Evolutionary conservation across 2,113 vertebrate genomes (phyloP), one percentile per base, ranked within the genome.

Genomic region (Gnathonemus longibarbis): DNA sequence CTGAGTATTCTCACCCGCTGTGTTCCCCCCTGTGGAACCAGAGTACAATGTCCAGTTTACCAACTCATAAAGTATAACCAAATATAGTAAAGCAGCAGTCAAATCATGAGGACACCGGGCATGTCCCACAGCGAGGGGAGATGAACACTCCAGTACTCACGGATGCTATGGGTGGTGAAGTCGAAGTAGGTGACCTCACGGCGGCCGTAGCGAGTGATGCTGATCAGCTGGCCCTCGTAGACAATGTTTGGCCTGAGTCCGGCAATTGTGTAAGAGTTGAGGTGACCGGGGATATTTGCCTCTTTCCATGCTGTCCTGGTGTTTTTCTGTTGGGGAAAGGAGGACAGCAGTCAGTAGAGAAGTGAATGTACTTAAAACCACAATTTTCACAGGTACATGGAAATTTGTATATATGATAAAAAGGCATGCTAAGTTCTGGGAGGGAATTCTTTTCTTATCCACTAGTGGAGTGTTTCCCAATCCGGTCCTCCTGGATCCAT

Each of bases 221-320:
- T 99, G 94, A 99, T 96, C 90, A 99, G 97, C 93, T 99, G 98
- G 3, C 98, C 98, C 93, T 99, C 98, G 1, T 99, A 99, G 0
- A 98, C 94, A 88, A 99, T 93, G 74, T 97, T 97, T 0, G 98
- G 97, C 87, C 94, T 97, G 92, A 99, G 95, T 62, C 97, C 97
- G 2, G 97, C 97, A 93, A 99, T 99, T 66, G 97, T 99, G 91
- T 99, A 98, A 0, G 98, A 98, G 95, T 98, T 98, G 5, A 97
- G 94, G 94, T 99, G 97, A 5, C 97, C 98, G 0, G 98, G 98
- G 92, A 99, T 96, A 2, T 89, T 94, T 80, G 96, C 98, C 93
- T 98, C 97, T 90, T 95, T 97, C 98, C 98, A 99, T 0, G 90
- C 93, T 31, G 11, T 95, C 0, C 88, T 88, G 10, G 94, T 94